phyloP scores from a whole-genome alignment of 2,113 vertebrate species.

The Laterallus jamaicensis region DNA sequence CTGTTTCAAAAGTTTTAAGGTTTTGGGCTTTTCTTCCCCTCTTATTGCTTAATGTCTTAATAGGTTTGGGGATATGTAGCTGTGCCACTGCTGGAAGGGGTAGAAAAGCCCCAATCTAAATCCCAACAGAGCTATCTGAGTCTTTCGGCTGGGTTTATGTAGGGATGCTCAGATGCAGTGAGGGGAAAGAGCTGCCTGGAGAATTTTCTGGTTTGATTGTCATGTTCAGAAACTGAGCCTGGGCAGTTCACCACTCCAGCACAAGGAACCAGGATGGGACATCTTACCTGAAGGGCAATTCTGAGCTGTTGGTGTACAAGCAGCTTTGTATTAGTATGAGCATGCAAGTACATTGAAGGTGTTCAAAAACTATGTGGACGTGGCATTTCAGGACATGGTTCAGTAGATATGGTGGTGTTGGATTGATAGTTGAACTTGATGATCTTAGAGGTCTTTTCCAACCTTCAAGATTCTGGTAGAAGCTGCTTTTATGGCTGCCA shows the following conservation, averaged over 20 bases:
- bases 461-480: background rate
- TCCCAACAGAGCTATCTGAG: background rate
- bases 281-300: background rate
- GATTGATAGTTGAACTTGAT: too few relatives aligned
- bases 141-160: accelerated
- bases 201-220: background rate
- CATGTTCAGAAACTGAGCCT: accelerated
- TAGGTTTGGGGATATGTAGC: accelerated
- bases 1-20: background rate
- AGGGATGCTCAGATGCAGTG: background rate
- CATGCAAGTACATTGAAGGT: background rate
- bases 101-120: background rate
- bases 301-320: background rate
- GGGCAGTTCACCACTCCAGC: background rate
- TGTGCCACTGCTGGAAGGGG: background rate
- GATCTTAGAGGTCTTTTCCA: too few relatives aligned
- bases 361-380: too few relatives aligned
- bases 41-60: background rate
- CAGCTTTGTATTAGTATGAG: accelerated
- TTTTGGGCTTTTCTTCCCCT: background rate
- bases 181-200: accelerated
- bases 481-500: background rate
- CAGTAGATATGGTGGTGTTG: too few relatives aligned
- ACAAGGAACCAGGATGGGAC: accelerated
- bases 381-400: too few relatives aligned